Conservation (phyloP, 2,888 invertebrate genomes). For the Sesia apiformis region DNA sequence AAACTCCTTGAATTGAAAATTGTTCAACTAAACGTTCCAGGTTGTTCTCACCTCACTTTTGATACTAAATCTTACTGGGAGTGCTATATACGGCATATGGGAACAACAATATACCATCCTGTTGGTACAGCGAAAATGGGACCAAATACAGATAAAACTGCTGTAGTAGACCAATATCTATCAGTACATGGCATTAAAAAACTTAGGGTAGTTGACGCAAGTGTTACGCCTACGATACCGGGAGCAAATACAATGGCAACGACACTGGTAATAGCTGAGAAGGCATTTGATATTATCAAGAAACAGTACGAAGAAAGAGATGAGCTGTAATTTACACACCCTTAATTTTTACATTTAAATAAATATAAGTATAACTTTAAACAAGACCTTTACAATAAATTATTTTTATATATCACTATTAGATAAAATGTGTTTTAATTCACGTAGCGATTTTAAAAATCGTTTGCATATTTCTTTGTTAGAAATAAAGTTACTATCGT, state of each 20-base stretch:
- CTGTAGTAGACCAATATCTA: slow-evolving; percentile 68
- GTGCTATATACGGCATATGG: slow-evolving; percentile 71
- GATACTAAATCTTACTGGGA: slow-evolving; percentile 65
- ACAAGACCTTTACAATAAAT: not conserved
- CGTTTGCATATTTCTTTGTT: no score
- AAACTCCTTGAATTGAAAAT: slow-evolving; percentile 36
- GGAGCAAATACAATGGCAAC: slow-evolving; percentile 75
- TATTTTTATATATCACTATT: no score
- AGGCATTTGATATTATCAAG: slow-evolving; percentile 56
- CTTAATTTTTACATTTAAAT: not conserved
- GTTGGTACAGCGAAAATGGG: slow-evolving; percentile 83
- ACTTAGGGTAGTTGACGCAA: slow-evolving; percentile 67
- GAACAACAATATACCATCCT: slow-evolving; percentile 77
- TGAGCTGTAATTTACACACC: slow-evolving; percentile 21
- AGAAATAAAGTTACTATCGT: no score
- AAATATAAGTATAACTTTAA: not conserved
- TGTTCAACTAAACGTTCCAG: slow-evolving; percentile 30
- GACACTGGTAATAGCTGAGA: slow-evolving; percentile 65
- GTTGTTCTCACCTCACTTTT: slow-evolving; percentile 34
- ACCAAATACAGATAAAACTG: slow-evolving; percentile 33
- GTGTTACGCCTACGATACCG: slow-evolving; percentile 67
- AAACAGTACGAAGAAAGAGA: slow-evolving; percentile 25
- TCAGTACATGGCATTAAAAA: slow-evolving; percentile 68
- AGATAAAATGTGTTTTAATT: no score
- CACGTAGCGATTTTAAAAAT: no score